Evolutionary conservation across 2,888 invertebrate genomes (phyloP), one percentile per base, ranked within the genome.

Genomic region (Papilio demoleus): DNA sequence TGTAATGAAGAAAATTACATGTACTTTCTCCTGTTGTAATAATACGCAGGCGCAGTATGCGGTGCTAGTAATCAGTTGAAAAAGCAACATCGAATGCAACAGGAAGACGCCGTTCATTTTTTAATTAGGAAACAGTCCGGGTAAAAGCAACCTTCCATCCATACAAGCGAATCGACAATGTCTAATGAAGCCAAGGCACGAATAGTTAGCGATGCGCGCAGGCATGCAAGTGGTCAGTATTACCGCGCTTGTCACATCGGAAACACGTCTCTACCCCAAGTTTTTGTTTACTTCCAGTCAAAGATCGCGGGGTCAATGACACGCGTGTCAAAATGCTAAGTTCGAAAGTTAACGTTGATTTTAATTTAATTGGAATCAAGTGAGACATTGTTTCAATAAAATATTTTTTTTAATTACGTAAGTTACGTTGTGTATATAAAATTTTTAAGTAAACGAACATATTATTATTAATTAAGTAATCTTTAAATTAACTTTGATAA

Each of bases 141-240:
- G 88, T 88, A 88, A 88, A 92, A 89, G 88, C 87, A 85, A 84
- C 85, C 89, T 92, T 91, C 90, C 90, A 90, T 88, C 90, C 87
- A 81, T 73, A 85, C 88, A 90, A 90, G 91, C 90, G 89, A 86
- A 90, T 85, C 85, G 83, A 81, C 84, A 86, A 84, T 86, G 85
- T 83, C 86, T 91, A 91, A 91, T 90, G 88, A 88, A 87, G 83
- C 79, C 77, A 79, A 79, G 80, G 79, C 90, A 88, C 86, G 89
- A 84, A 81, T 77, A 79, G 79, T 74, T 71, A 75, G 76, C 79
- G 76, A 78, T 82, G 84, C 86, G 87, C 83, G 75, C 75, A 79
- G 84, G 87, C 84, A 81, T 66, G 63, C 34, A 34, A 36, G 59
- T 38, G 36, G 76, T 76, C 88, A 90, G 90, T 91, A 79, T 80